These are phyloP conservation scores for Kryptopterus vitreolus DNA, from an alignment of 2,797 vertebrate species.

Conservation along the genomic window DNA sequence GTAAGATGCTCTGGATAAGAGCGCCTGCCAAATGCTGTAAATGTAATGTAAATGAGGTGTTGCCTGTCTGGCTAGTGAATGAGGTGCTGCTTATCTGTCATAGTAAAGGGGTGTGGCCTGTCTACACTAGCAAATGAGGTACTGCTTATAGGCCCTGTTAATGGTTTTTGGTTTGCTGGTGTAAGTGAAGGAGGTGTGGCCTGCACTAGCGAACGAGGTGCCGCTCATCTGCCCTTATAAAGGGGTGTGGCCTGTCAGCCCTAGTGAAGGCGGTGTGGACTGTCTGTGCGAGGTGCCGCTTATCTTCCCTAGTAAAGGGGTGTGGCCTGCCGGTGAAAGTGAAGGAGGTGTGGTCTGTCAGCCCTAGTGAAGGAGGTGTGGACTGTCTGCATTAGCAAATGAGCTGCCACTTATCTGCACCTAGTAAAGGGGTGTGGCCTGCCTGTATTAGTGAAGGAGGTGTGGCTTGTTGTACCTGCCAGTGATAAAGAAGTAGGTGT, in stretches of 20 bases:
- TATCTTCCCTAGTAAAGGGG: neutral
- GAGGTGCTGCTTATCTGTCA: neutral
- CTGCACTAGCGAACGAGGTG: neutral
- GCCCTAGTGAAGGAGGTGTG: neutral
- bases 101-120: too few species aligned
- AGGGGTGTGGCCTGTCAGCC: neutral
- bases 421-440: neutral
- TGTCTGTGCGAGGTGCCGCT: too few species aligned
- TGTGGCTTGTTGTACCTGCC: neutral
- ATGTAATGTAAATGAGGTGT: too few species aligned
- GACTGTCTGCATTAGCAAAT: accelerated
- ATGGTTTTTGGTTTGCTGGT: too few species aligned
- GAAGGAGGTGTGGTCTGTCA: neutral
- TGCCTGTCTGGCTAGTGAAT: too few species aligned
- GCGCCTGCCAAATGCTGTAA: too few species aligned
- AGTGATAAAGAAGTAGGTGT: neutral
- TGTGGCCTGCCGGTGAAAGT: neutral
- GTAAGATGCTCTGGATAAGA: too few species aligned
- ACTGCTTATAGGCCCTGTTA: too few species aligned
- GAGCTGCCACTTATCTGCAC: too few species aligned
- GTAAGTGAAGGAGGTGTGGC: neutral
- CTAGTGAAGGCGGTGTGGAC: neutral
- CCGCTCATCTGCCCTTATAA: accelerated
- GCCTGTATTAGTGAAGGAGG: neutral
- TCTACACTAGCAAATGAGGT: too few species aligned